Evolutionary conservation across 1,140 invertebrate species (phyloP).

Genomic region (Thaumetopoea pityocampa): DNA sequence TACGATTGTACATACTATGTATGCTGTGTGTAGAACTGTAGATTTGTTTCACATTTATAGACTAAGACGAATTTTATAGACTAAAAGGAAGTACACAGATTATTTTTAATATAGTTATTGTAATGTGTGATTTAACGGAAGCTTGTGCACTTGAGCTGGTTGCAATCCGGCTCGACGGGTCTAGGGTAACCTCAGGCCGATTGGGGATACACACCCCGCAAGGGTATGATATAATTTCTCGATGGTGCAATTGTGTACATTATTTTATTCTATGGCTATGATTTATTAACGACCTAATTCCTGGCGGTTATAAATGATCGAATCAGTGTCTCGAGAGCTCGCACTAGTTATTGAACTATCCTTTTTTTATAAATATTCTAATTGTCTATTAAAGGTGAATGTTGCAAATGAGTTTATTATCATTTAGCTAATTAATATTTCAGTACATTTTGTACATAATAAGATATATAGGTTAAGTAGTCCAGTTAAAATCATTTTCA

Average conservation of each 20-base stretch:
- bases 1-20: slow-evolving; percentile 68
- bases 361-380: slow-evolving; percentile 22
- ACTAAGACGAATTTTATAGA: slow-evolving; percentile 39
- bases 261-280: slow-evolving; percentile 27
- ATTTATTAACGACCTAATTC: slow-evolving; percentile 26
- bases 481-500: slow-evolving; percentile 31
- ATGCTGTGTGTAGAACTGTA: slow-evolving; percentile 66
- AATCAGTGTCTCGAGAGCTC: slow-evolving; percentile 5
- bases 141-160: background rate
- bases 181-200: too few relatives aligned
- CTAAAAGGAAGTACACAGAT: slow-evolving; percentile 32
- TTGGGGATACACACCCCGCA: too few relatives aligned
- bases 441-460: slow-evolving; percentile 57
- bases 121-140: slow-evolving; percentile 5
- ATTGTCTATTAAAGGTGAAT: slow-evolving; percentile 44
- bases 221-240: too few relatives aligned
- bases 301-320: slow-evolving; percentile 6
- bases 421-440: slow-evolving; percentile 42
- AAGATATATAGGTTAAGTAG: slow-evolving; percentile 50
- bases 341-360: slow-evolving; percentile 14
- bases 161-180: too few relatives aligned
- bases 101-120: slow-evolving; percentile 28
- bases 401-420: slow-evolving; percentile 45
- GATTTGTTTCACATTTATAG: slow-evolving; percentile 61
- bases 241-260: slow-evolving; percentile 34